phyloP scores from a whole-genome alignment of 2,797 vertebrate genomes.

The Melanotaenia boesemani region DNA sequence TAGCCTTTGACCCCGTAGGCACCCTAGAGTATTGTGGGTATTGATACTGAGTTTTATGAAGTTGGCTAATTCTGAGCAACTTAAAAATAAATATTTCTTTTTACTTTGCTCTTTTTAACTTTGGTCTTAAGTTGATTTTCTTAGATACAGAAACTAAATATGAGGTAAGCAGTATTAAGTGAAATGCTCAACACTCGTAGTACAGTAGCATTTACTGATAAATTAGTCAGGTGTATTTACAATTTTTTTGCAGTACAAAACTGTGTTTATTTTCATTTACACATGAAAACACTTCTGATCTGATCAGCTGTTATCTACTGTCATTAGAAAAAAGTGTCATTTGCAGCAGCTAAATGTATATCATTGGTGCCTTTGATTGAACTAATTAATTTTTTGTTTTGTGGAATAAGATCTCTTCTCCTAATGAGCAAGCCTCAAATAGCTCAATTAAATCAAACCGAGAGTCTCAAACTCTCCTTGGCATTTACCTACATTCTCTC shows the following conservation, averaged over 20 bases:
- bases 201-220: not conserved
- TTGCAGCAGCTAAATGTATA: slow-evolving; percentile 70
- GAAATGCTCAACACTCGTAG: slow-evolving; percentile 13
- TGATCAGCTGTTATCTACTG: slow-evolving; percentile 66
- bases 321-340: slow-evolving; percentile 66
- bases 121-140: not conserved
- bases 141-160: not conserved
- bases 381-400: slow-evolving; percentile 80
- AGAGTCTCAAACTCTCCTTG: slow-evolving; percentile 54
- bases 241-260: slow-evolving; percentile 20
- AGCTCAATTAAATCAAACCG: slow-evolving; percentile 76
- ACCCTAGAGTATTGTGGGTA: slow-evolving; percentile 31
- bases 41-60: slow-evolving; percentile 19
- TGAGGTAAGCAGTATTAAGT: not conserved
- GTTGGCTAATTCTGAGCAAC: slow-evolving; percentile 10
- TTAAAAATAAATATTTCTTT: not conserved
- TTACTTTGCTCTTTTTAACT: not conserved
- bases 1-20: slow-evolving; percentile 45
- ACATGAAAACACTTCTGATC: slow-evolving; percentile 71
- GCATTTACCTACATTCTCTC: slow-evolving; percentile 59
- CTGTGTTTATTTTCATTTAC: slow-evolving; percentile 72
- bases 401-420: slow-evolving; percentile 78
- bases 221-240: slow-evolving; percentile 54
- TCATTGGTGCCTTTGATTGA: slow-evolving; percentile 80
- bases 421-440: slow-evolving; percentile 78